phyloP scores from a whole-genome alignment of 2,113 vertebrate species.

The Anguilla rostrata region DNA sequence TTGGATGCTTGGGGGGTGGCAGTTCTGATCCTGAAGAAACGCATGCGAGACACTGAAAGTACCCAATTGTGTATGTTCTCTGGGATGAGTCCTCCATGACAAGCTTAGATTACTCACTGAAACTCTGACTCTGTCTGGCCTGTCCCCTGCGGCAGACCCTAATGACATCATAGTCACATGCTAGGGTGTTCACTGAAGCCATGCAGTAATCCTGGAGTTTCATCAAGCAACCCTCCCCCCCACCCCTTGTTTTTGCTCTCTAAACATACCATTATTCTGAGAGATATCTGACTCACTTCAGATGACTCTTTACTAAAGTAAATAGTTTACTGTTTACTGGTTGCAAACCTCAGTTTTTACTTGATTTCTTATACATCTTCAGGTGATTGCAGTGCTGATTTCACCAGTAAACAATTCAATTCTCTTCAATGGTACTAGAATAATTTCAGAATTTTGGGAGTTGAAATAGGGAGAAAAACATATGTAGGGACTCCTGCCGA shows the following conservation, averaged over 20 bases:
- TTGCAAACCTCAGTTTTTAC: neutral
- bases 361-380: neutral
- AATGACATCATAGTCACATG: neutral
- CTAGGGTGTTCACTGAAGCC: neutral
- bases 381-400: neutral
- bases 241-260: neutral
- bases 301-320: neutral
- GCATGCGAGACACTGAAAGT: neutral
- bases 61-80: neutral
- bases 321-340: neutral
- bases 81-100: neutral
- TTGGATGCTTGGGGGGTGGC: neutral
- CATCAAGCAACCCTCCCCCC: neutral
- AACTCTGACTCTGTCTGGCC: conserved; percentile 2
- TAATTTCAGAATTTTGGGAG: no score
- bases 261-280: neutral
- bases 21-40: neutral
- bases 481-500: no score
- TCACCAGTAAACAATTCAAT: neutral
- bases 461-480: no score
- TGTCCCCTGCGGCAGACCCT: neutral
- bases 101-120: neutral
- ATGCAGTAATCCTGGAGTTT: neutral
- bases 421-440: neutral
- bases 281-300: neutral